A percentile compares a stretch with the other conserved stretches of the same genome.
Conservation (phyloP, 2,888 invertebrate species). For the Pyrrhosoma nymphula region DNA sequence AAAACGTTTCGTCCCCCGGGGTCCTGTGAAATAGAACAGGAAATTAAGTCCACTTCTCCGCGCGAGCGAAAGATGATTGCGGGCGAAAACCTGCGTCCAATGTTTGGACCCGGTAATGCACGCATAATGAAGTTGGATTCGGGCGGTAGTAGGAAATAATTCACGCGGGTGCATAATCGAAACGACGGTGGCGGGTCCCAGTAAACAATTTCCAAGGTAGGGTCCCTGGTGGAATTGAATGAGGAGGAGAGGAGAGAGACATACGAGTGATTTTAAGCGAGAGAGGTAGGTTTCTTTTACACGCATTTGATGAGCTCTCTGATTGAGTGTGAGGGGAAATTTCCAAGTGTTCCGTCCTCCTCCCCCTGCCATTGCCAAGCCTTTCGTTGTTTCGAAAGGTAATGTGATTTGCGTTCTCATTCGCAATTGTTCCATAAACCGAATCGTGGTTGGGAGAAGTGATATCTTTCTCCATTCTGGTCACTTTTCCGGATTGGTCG, state of each 20-base stretch:
- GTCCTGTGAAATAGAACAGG: conserved; percentile 2
- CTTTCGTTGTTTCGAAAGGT: not conserved
- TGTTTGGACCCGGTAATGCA: not conserved
- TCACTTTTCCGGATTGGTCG: not conserved
- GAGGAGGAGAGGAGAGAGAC: not conserved
- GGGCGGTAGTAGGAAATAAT: not conserved
- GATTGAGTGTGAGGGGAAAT: not conserved
- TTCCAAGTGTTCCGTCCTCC: too few relatives aligned
- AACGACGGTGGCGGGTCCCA: not conserved
- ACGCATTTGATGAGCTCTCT: not conserved
- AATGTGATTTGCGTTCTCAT: not conserved
- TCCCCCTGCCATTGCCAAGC: too few relatives aligned
- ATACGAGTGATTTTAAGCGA: not conserved
- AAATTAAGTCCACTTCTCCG: not conserved
- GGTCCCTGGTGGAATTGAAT: not conserved
- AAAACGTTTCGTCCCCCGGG: not conserved
- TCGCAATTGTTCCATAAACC: not conserved
- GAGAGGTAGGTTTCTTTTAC: not conserved
- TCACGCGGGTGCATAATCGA: not conserved
- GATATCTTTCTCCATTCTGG: not conserved
- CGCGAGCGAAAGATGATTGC: conserved; percentile 16
- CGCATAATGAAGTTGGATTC: not conserved
- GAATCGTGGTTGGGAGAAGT: not conserved
- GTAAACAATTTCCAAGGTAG: not conserved
- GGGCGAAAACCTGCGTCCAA: not conserved